Base-by-base conservation (phyloP, 2,888 invertebrate genomes). In the Heliconius erato region DNA sequence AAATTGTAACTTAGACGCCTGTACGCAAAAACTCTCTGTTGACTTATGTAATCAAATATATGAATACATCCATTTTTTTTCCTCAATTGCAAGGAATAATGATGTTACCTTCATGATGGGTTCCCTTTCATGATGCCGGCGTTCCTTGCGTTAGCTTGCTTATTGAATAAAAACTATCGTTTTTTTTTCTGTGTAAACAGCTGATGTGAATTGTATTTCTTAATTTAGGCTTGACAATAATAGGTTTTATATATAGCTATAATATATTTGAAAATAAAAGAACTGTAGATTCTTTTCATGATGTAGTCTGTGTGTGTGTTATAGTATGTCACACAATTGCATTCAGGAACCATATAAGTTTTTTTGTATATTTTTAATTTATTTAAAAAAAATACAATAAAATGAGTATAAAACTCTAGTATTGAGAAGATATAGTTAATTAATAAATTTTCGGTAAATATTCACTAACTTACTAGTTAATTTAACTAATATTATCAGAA, bases 1-100 rank as follows among this genome's bases (percentile, higher is more conserved):
- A 85, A 85, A 83, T 84, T 84, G 82, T 84, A 82, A 84, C 82
- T 76, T 81, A 81, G 84, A 84, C 84, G 84, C 84, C 84, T 76
- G 72, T 76, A 49, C n/a, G 72, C 83, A 85, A 85, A 85, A 85
- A 85, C 77, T 40, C 67, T 79, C 79, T 82, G 83, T 85, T 80
- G 83, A 85, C 80, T 83, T 82, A 82, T 84, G 79, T 82, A 84
- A 84, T 84, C 81, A 81, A 81, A 81, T 81, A 81, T 81, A 81
- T 77, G 81, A 81, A 81, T 81, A 81, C 71, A 79, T 79, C 65
- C 81, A 79, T 79, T 82, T 82, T 81, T 78, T 79, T 78, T 79
- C 71, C 77, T 74, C 69, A 63, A 79, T 82, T 79, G 78, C 81
- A n/a, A 72, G 81, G 63, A 82, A 79, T 82, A 82, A 82, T 82